phyloP scores from a whole-genome alignment of 2,888 invertebrate species.

The Lysandra bellargus region DNA sequence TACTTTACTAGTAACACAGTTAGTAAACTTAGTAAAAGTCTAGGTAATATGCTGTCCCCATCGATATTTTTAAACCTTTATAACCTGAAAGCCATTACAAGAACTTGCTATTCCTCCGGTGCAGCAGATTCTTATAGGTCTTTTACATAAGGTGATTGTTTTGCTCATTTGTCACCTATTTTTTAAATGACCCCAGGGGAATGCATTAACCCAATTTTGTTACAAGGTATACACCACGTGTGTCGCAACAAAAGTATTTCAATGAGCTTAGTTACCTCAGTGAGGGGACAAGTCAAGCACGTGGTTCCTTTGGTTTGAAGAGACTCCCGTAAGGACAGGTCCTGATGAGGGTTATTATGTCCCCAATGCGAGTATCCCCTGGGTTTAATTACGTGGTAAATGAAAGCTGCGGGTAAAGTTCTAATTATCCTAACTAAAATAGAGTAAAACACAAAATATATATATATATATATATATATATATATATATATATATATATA shows the following conservation, averaged over 20 bases:
- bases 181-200: background rate
- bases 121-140: too few relatives aligned
- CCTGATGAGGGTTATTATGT: background rate
- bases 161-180: background rate
- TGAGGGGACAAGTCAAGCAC: slow-evolving; percentile 6
- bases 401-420: background rate
- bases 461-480: too few relatives aligned
- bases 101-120: background rate
- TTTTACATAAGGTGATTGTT: background rate
- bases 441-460: too few relatives aligned
- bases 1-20: too few relatives aligned
- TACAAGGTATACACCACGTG: background rate
- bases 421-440: too few relatives aligned
- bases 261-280: background rate
- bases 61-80: too few relatives aligned
- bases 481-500: too few relatives aligned
- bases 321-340: background rate
- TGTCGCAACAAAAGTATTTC: background rate
- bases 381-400: background rate
- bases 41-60: too few relatives aligned
- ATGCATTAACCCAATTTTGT: background rate
- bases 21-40: too few relatives aligned
- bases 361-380: background rate
- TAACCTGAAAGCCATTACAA: too few relatives aligned
- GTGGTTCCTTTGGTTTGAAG: background rate